Evolutionary conservation across 2,888 invertebrate genomes (phyloP), one percentile per base, ranked within the genome.

Genomic region (Phyllotreta striolata): DNA sequence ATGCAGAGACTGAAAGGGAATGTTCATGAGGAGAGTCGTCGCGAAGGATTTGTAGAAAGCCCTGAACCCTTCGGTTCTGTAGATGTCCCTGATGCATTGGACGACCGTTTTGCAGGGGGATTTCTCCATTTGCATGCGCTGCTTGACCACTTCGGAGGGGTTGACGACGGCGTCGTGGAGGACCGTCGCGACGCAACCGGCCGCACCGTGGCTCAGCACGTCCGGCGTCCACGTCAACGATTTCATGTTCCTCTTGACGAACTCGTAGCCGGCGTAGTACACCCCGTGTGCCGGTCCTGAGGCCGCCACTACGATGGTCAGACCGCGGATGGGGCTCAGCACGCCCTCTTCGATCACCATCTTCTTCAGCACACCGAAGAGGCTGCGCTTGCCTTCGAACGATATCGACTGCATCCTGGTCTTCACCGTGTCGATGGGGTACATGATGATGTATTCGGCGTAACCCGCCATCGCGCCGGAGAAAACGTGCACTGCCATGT

Each of bases 351-450:
- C 12, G 6, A 6, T 6, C 1, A 61, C 13, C 60, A 61, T 61
- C 37, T 43, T 61, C 8, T 24, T 13, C 12, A 61, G 46, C 7
- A 46, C 24, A 39, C 46, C 6, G 5, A 59, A 12, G 6, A 59
- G 12, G 10, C 13, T 51, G n/a, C 12, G 39, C 12, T 12, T 14
- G 3, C 51, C 59, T 12, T 37, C 51, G 12, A 59, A 59, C 4
- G 49, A 40, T 14, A 59, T 44, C 7, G 59, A 59, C 13, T 59
- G 60, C 60, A 61, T 61, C 54, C 60, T 43, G 46, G 60, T 61
- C 39, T 61, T 61, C 1, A 61, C 54, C 0, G 60, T 54, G 39
- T 61, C 60, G n/a, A 61, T 44, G 13, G 60, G 60, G 9, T 52
- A 61, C 60, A 61, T 61, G 14, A 61, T 24, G 34, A 52, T 44